Conservation (phyloP, 1,140 invertebrate species). For the Calycopis cecrops region DNA sequence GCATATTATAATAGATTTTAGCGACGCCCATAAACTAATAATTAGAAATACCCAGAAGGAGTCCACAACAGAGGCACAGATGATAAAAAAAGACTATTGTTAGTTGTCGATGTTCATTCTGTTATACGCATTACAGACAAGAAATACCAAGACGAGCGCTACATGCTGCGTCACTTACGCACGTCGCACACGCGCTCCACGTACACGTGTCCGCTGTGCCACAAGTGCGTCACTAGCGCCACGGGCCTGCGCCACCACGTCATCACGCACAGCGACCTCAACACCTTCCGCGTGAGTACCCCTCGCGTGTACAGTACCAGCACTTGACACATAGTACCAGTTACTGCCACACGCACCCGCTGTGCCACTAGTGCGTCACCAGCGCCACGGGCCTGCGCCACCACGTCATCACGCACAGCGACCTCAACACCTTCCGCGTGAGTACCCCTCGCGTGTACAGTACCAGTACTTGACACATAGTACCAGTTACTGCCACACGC, state of each 20-base stretch:
- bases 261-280: slow-evolving; percentile 51
- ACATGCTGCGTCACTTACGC: slow-evolving; percentile 65
- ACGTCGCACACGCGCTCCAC: slow-evolving; percentile 51
- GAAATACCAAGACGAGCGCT: slow-evolving; percentile 57
- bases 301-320: too few relatives aligned
- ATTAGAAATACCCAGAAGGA: too few relatives aligned
- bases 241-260: slow-evolving; percentile 54
- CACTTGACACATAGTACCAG: too few relatives aligned
- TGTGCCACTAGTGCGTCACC: slow-evolving; percentile 50
- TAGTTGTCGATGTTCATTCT: too few relatives aligned
- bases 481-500: too few relatives aligned
- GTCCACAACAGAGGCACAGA: too few relatives aligned
- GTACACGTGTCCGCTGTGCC: slow-evolving; percentile 55
- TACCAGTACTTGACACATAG: too few relatives aligned
- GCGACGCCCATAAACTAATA: too few relatives aligned
- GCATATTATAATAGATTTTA: too few relatives aligned
- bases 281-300: slow-evolving; percentile 47
- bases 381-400: slow-evolving; percentile 45
- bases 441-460: too few relatives aligned
- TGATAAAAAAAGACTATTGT: too few relatives aligned
- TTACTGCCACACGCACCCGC: slow-evolving; percentile 53
- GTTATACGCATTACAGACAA: too few relatives aligned
- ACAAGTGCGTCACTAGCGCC: slow-evolving; percentile 43
- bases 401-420: slow-evolving; percentile 61
- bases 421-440: slow-evolving; percentile 48